Conservation (phyloP, 1,140 invertebrate genomes). For the Drosophila lacteicornis region DNA sequence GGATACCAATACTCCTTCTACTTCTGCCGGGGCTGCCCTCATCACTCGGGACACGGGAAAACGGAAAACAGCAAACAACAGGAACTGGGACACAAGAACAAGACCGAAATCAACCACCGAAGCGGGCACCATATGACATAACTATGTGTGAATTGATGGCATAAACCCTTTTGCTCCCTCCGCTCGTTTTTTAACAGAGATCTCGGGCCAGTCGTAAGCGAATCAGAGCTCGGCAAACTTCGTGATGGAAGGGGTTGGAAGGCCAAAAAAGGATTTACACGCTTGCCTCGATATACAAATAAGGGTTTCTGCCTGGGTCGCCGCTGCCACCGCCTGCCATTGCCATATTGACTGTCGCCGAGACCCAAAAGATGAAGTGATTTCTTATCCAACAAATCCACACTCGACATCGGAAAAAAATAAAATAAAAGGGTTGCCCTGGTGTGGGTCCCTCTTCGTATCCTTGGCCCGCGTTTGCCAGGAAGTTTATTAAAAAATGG, state of each 20-base stretch:
- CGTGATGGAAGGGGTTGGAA: conserved; percentile 27
- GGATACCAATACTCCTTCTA: conserved; percentile 46
- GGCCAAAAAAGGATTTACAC: conserved; percentile 73
- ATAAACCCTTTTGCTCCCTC: conserved; percentile 67
- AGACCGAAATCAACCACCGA: conserved; percentile 40
- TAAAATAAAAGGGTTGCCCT: conserved; percentile 54
- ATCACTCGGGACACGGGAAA: conserved; percentile 7
- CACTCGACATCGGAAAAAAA: conserved; percentile 45
- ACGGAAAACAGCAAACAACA: conserved; percentile 18
- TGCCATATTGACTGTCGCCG: conserved; percentile 66
- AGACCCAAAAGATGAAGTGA: conserved; percentile 75
- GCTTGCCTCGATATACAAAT: conserved; percentile 82
- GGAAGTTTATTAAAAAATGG: conserved; percentile 83
- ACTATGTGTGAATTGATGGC: conserved; percentile 82
- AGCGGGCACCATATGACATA: conserved; percentile 70
- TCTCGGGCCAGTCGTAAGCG: conserved; percentile 48
- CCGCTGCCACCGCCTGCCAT: not conserved
- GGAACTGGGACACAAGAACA: conserved; percentile 26
- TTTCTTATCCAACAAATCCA: conserved; percentile 81
- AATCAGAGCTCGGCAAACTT: conserved; percentile 57
- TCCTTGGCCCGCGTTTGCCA: conserved; percentile 45
- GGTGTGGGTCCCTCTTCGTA: conserved; percentile 26
- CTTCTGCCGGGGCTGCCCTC: conserved; percentile 2
- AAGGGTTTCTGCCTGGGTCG: conserved; percentile 58
- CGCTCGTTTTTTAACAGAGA: conserved; percentile 9